These are phyloP conservation scores for Hofmannophila pseudospretella DNA, from an alignment of 2,888 invertebrate species.

Conservation along the genomic window DNA sequence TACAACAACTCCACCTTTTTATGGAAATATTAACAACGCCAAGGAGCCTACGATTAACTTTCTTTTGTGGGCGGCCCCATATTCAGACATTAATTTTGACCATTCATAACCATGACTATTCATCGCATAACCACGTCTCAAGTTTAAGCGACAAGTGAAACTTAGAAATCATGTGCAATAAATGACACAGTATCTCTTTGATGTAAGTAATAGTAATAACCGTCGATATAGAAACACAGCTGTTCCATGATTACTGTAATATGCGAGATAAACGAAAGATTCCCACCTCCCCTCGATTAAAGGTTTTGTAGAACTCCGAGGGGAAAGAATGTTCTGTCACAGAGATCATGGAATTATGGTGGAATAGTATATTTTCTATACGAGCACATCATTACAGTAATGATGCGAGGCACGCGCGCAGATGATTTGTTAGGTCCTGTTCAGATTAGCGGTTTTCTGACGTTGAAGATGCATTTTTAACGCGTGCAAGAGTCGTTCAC, in stretches of 20 bases:
- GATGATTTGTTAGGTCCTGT: slow-evolving; percentile 6
- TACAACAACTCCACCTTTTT: no score
- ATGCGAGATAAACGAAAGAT: no score
- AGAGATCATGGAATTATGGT: not conserved
- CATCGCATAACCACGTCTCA: slow-evolving; percentile 6
- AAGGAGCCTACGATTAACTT: no score
- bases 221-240: slow-evolving; percentile 42
- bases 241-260: slow-evolving; percentile 38
- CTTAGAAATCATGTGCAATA: slow-evolving; percentile 28
- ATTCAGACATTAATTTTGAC: not conserved
- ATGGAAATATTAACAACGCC: no score
- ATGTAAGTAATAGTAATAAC: slow-evolving; percentile 36
- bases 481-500: no score
- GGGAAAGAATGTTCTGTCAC: not conserved
- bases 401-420: slow-evolving; percentile 13
- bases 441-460: no score
- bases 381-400: slow-evolving; percentile 21
- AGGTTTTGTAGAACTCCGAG: not conserved
- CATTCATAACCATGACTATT: not conserved
- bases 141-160: slow-evolving; percentile 32
- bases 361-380: slow-evolving; percentile 47
- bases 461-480: no score
- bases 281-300: not conserved
- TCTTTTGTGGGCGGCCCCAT: no score
- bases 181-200: slow-evolving; percentile 25